Evolutionary conservation across 2,888 invertebrate genomes (phyloP), one percentile per base, ranked within the genome.

Genomic region (Linnaemya tessellans): DNA sequence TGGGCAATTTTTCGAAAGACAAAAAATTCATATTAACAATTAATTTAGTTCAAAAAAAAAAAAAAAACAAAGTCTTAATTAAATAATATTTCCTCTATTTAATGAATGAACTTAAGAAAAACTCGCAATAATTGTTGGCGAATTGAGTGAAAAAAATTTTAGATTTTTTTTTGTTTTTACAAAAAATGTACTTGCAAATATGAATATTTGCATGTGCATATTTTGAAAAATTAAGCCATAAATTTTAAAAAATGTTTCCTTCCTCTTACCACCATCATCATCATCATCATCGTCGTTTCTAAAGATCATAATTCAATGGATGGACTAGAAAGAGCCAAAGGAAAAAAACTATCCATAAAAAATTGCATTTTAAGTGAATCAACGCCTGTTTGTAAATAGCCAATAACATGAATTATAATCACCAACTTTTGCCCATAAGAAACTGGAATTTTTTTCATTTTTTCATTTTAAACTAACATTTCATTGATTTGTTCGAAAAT

Each of bases 341-440:
- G 5, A 30, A n/a, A 49, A 73, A 41, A 65, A 77, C n/a, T n/a
- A 68, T 38, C 4, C 7, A 35, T 46, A 64, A 64, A 79, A 85
- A 85, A 85, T 85, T 85, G 46, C 75, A 71, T 82, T 85, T 85
- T 85, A 85, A 85, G 82, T 85, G 85, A 85, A 85, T 85, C 85
- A 85, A 85, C 85, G 82, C 85, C 85, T 85, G 82, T 75, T 70
- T 68, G 64, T 79, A 80, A 82, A 80, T 62, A 35, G 64, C 46
- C 60, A 62, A 18, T 56, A 56, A 25, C 38, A 70, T 77, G 82
- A 77, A 65, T 82, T 71, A 49, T 71, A 77, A 82, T 70, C 64
- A 41, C 30, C 38, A 51, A 22, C 58, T 67, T n/a, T 58, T 68
- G 49, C 18, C 43, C 20, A 60, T 7, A 46, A 22, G 25, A 81